Evolutionary conservation across 2,888 invertebrate genomes (phyloP).

Genomic region (Andrena camellia): DNA sequence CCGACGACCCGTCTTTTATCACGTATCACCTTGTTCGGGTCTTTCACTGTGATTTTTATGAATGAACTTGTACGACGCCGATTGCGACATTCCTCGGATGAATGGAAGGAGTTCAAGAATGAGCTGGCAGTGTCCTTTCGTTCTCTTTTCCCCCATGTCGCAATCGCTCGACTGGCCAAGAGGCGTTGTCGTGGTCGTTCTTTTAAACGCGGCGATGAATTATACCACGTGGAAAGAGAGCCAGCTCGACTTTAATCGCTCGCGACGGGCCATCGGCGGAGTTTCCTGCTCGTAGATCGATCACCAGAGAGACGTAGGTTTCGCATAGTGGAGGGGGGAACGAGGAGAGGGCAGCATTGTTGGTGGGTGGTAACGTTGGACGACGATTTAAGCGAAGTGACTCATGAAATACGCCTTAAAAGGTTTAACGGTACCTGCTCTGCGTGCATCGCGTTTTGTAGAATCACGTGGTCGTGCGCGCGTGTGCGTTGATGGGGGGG

Average conservation of each 20-base stretch:
- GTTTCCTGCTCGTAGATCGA: conserved; percentile 44
- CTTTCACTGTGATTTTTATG: conserved; percentile 62
- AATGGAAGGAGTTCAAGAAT: conserved; percentile 72
- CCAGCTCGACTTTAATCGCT: conserved; percentile 33
- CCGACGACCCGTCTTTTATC: no score
- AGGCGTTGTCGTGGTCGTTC: conserved; percentile 18
- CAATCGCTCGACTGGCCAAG: conserved; percentile 47
- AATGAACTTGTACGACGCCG: conserved; percentile 58
- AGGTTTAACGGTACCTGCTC: conserved; percentile 53
- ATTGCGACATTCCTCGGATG: conserved; percentile 64
- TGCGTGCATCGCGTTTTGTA: conserved; percentile 34
- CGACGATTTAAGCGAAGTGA: conserved; percentile 43
- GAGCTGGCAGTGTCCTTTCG: conserved; percentile 59
- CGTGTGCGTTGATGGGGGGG: background rate
- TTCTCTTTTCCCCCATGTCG: conserved; percentile 50
- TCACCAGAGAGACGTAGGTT: conserved; percentile 30
- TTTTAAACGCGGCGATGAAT: conserved; percentile 28
- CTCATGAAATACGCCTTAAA: conserved; percentile 55
- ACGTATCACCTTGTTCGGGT: conserved; percentile 6
- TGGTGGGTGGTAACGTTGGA: conserved; percentile 46
- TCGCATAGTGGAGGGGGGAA: conserved; percentile 20
- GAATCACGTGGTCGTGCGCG: conserved; percentile 1
- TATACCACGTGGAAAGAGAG: conserved; percentile 25
- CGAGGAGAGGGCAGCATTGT: conserved; percentile 12
- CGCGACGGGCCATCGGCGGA: conserved; percentile 21